These are phyloP conservation scores for Nemotelus pantherinus DNA, from an alignment of 2,888 invertebrate species.

Conservation along the genomic window DNA sequence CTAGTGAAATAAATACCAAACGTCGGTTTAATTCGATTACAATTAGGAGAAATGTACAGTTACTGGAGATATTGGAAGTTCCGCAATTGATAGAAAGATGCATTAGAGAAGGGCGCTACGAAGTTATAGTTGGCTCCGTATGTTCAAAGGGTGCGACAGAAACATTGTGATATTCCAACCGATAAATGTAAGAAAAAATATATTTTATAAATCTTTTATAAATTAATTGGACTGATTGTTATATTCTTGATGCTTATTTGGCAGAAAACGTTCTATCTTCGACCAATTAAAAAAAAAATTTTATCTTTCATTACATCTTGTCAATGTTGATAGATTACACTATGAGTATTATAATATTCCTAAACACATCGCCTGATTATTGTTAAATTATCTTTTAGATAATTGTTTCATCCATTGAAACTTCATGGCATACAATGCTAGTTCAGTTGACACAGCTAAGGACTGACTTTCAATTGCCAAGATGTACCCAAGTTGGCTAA, in stretches of 20 bases:
- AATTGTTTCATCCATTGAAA: conserved; percentile 86
- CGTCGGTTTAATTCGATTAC: conserved; percentile 78
- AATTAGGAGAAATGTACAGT: conserved; percentile 83
- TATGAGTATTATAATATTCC: too few species aligned
- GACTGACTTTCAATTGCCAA: conserved; percentile 88
- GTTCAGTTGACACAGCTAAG: conserved; percentile 73
- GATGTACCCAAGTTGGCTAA: conserved; percentile 86
- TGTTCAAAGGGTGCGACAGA: conserved; percentile 83
- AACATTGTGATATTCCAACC: conserved; percentile 85
- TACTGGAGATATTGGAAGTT: conserved; percentile 89
- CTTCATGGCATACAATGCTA: conserved; percentile 64
- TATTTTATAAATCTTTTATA: not conserved
- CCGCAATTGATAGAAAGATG: conserved; percentile 95
- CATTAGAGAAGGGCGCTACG: conserved; percentile 89
- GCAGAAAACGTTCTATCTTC: too few species aligned
- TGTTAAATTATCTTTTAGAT: conserved; percentile 69
- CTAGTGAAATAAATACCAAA: conserved; percentile 76
- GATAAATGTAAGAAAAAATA: conserved; percentile 72
- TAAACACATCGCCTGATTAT: conserved; percentile 29
- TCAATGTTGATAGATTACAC: not conserved
- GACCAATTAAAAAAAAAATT: too few species aligned
- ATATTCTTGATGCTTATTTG: too few species aligned
- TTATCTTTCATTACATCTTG: not conserved
- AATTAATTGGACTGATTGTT: too few species aligned
- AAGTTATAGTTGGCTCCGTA: conserved; percentile 91